Percentiles rank a stretch among this genome's conserved stretches.
Evolutionary conservation across 1,140 invertebrate genomes (phyloP).

Genomic region (Samia ricini): DNA sequence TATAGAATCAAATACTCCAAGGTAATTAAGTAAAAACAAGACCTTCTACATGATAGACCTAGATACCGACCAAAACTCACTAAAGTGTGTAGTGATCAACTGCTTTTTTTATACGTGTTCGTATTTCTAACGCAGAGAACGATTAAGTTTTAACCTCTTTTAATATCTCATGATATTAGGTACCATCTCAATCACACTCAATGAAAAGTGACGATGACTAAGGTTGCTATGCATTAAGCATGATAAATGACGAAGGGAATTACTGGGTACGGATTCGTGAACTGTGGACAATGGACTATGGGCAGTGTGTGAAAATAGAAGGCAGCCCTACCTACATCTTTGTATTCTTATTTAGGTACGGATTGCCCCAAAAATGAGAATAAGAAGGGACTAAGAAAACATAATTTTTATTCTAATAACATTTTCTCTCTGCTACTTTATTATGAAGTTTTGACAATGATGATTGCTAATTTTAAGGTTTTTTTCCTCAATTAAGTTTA

Average conservation of each 20-base stretch:
- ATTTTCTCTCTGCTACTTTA: neutral
- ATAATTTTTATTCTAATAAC: neutral
- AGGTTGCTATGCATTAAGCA: neutral
- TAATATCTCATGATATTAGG: neutral
- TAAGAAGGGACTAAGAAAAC: neutral
- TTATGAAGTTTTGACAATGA: no score
- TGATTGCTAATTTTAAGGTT: no score
- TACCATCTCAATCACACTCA: neutral
- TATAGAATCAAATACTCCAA: no score
- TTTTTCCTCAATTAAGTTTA: no score
- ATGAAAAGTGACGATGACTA: neutral
- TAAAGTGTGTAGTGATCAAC: no score
- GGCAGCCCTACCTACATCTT: neutral
- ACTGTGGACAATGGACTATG: neutral
- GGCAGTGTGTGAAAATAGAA: neutral
- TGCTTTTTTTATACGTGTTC: no score
- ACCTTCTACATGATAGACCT: no score
- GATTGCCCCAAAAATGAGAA: neutral
- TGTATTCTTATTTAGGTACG: neutral
- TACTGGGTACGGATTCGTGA: neutral
- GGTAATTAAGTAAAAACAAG: no score
- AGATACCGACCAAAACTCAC: no score
- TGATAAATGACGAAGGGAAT: neutral
- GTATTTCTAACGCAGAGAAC: no score
- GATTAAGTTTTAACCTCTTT: no score